These are phyloP conservation scores for Helicoverpa armigera DNA, from an alignment of 1,140 invertebrate genomes.

Conservation along the genomic window DNA sequence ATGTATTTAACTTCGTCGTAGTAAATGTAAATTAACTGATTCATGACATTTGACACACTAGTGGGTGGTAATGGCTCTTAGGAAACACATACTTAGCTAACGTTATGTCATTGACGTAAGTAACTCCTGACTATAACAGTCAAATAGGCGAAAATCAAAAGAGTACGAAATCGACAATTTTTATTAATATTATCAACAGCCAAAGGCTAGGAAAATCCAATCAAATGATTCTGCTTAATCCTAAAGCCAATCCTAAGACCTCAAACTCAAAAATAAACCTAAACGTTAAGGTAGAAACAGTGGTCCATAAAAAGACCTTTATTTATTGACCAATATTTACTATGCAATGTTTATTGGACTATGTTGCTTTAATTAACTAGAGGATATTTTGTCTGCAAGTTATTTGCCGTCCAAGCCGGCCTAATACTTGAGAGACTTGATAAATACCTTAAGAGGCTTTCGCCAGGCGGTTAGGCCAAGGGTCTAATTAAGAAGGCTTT, in stretches of 20 bases:
- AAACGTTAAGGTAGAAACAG: neutral
- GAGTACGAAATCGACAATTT: too few relatives aligned
- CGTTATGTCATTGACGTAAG: neutral
- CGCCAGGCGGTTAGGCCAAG: neutral
- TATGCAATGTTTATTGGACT: too few relatives aligned
- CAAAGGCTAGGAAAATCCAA: too few relatives aligned
- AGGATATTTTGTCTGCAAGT: neutral
- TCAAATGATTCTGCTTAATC: too few relatives aligned
- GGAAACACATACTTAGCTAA: constrained; percentile 16
- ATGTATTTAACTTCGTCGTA: constrained; percentile 23
- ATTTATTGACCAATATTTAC: too few relatives aligned
- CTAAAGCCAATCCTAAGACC: too few relatives aligned
- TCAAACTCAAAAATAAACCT: too few relatives aligned
- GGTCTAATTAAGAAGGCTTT: constrained; percentile 20
- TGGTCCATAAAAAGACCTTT: neutral
- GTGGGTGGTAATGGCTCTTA: constrained; percentile 36
- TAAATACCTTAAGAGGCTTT: neutral
- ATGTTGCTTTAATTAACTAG: too few relatives aligned
- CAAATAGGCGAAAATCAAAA: too few relatives aligned
- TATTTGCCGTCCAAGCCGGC: neutral
- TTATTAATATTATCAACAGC: too few relatives aligned
- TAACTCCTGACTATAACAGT: too few relatives aligned
- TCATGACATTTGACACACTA: constrained; percentile 10
- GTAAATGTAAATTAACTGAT: constrained; percentile 41
- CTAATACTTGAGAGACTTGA: constrained; percentile 4